Base-by-base conservation (phyloP, 2,797 vertebrate species). In the Sitta carolinensis region DNA sequence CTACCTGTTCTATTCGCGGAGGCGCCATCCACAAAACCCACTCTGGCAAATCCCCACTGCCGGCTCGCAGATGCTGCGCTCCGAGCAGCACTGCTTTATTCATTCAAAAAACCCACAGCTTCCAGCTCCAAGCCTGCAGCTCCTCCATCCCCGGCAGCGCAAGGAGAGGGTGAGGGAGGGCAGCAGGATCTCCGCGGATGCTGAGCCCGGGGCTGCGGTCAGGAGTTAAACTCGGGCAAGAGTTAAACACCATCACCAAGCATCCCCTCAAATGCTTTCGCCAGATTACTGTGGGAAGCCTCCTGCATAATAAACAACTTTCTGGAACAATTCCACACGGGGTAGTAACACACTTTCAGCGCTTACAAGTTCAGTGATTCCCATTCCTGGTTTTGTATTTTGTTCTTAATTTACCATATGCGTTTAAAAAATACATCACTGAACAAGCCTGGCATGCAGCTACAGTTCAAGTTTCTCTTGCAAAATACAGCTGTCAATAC, bases 221-320 rank as follows among this genome's bases (percentile, higher is more conserved):
- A 36, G 88, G 14, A 89, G 61, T 55, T 73, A 40, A 13, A 48
- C 63, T n/a, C n/a, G n/a, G n/a, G n/a, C n/a, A 36, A 89, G 14
- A 89, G 61, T 55, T 73, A 40, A 13, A 48, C 63, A 55, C 25
- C 30, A 55, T 30, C 76, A 36, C 61, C 69, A 70, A 87, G 38
- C 67, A 26, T n/a, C 86, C 59, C 85, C 55, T 40, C 17, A 77
- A 81, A 83, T 54, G 63, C 51, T 32, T 77, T 72, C 87, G 45
- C 77, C 72, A 51, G 38, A 27, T 80, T 26, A 58, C 21, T 67
- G 6, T 10, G 58, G 93, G 45, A 92, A 94, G 73, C 58, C 87
- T 93, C 90, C n/a, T 82, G 70, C 85, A 93, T 95, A 94, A 95
- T 93, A 93, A 97, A 72, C 89, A 97, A 70, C 80, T 90, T 94